Evolutionary conservation across 1,140 invertebrate species (phyloP), one percentile per base, ranked within the genome.

Genomic region (Brachionus angularis): DNA sequence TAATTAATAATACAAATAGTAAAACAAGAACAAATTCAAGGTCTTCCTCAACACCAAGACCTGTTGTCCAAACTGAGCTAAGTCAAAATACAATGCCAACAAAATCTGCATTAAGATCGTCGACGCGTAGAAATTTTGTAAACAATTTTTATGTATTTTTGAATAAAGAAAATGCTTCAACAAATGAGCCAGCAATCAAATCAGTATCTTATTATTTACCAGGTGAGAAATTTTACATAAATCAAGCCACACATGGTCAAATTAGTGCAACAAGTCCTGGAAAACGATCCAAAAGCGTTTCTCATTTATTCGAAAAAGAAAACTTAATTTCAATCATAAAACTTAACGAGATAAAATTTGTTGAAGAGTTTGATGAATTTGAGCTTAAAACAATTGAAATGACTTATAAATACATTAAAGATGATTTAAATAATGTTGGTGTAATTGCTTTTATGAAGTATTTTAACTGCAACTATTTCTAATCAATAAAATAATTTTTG

Each of bases 381-480:
- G 53, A 58, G n/a, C 16, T 58, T 10, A 58, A 58, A 12, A 58
- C 53, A 14, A 58, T 58, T 42, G 23, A 36, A 39, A 21, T 67
- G 14, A 23, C 42, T 31, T 67, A 47, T 31, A 46, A 67, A 67
- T 67, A 47, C 25, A 67, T 67, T 18, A 46, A 67, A 67, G 62
- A 67, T 47, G 62, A 67, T 67, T 67, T 67, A 23, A 67, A 33
- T 34, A 67, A 27, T 47, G 42, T 67, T 47, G 62, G 62, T 18
- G 42, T 50, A 16, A 67, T 67, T 12, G 62, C 62, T 29, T 67
- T 67, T 23, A 67, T 67, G 62, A 67, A 67, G 62, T 67, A 67
- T 14, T 39, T 14, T 58, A n/a, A n/a, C n/a, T n/a, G n/a, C n/a
- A n/a, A n/a, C n/a, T n/a, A 14, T n/a, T 47, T 67, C 44, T 4